Evolutionary conservation across 2,888 invertebrate genomes (phyloP).

Genomic region (Calameuta pallipes): DNA sequence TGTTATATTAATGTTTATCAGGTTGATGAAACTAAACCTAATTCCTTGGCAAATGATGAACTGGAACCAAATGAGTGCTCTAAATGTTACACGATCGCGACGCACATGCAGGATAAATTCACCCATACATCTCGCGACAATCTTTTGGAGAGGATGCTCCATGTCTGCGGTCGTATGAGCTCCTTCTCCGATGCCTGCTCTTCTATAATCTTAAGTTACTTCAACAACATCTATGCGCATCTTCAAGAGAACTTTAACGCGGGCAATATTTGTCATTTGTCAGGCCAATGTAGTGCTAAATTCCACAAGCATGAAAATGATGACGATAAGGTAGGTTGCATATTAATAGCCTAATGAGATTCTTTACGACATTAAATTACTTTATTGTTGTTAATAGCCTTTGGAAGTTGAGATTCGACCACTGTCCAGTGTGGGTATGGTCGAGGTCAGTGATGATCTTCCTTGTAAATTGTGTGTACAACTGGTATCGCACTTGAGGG

Average conservation of each 20-base stretch:
- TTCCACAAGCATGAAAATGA: slow-evolving; percentile 74
- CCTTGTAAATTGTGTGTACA: slow-evolving; percentile 90
- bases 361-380: neutral
- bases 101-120: slow-evolving; percentile 57
- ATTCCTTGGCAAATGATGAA: slow-evolving; percentile 52
- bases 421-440: slow-evolving; percentile 70
- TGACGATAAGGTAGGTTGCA: slow-evolving; percentile 65
- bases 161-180: slow-evolving; percentile 76
- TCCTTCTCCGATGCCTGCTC: slow-evolving; percentile 85
- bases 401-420: slow-evolving; percentile 70
- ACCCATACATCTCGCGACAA: slow-evolving; percentile 41
- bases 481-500: slow-evolving; percentile 81
- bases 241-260: slow-evolving; percentile 73
- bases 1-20: neutral
- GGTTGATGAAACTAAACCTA: neutral
- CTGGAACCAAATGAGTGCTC: slow-evolving; percentile 58
- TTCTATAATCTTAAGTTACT: slow-evolving; percentile 78
- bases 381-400: slow-evolving; percentile 31
- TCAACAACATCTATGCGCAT: slow-evolving; percentile 76
- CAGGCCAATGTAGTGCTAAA: slow-evolving; percentile 78
- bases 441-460: slow-evolving; percentile 73
- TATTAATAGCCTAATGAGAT: neutral
- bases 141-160: slow-evolving; percentile 50
- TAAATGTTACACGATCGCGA: slow-evolving; percentile 56
- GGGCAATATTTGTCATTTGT: slow-evolving; percentile 78